These are phyloP conservation scores for Orientallactaga bullata DNA, from an alignment of 2,113 vertebrate species.

Conservation along the genomic window DNA sequence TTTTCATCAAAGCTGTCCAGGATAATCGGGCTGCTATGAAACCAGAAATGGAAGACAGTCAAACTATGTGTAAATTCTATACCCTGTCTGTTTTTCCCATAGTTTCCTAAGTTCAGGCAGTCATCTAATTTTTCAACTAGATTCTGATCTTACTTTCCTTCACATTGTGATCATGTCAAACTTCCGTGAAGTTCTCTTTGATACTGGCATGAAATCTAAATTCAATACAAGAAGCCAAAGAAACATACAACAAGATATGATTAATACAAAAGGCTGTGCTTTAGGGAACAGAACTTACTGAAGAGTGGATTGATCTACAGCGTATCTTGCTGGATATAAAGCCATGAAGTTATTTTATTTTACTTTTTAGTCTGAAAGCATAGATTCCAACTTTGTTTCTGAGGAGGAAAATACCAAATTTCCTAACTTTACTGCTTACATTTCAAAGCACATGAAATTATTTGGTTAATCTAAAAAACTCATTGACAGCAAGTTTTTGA, in stretches of 20 bases:
- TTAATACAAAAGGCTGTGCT: neutral
- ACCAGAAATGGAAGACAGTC: neutral
- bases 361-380: conserved; percentile 52
- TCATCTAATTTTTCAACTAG: neutral
- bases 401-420: conserved; percentile 30
- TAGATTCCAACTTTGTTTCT: conserved; percentile 47
- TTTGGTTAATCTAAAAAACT: conserved; percentile 72
- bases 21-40: neutral
- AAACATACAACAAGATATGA: neutral
- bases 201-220: neutral
- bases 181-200: neutral
- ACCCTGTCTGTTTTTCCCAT: neutral
- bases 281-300: neutral
- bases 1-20: neutral
- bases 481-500: conserved; percentile 74
- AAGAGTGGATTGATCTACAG: neutral
- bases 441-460: conserved; percentile 72
- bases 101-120: neutral
- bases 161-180: neutral
- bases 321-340: neutral
- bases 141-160: conserved; percentile 18
- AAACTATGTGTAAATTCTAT: neutral
- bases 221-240: neutral
- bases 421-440: conserved; percentile 57
- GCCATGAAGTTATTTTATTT: neutral